Base-by-base conservation (phyloP, 2,888 invertebrate genomes). In the Zygothrica quintamaculata region DNA sequence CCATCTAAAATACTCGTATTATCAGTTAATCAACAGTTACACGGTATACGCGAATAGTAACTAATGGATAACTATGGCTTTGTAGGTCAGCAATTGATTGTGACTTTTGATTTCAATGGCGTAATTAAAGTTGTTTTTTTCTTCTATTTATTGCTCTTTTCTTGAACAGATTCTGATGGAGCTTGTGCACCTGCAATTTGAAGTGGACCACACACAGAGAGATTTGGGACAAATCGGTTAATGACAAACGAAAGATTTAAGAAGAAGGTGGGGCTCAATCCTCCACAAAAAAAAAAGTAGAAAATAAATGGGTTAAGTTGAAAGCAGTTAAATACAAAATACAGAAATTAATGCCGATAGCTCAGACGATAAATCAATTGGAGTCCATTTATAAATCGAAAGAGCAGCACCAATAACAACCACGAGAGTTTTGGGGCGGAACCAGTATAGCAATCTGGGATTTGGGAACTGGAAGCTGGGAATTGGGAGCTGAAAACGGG, bases 351-450 rank as follows among this genome's bases (percentile, higher is more conserved):
- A 57, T 47, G 57, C 66, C 55, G 59, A 60, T 61, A 67, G 65
- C 42, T 18, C 57, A 33, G 44, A 31, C 64, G 47, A 81, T 84
- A 77, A 77, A 84, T 84, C 81, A 80, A 74, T 68, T 57, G 53
- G 56, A 33, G 59, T 22, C 67, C 70, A 73, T 77, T 73, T 80
- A 80, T 79, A 84, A 76, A 76, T 79, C 79, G 74, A 67, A 46
- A 50, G 43, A 26, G 62, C 48, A 55, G n/a, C n/a, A 31, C 62
- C 48, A 55, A 43, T 39, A 57, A 40, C 1, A 50, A 22, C 64
- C 29, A 26, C 42, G 7, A 4, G 43, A 0, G 18, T 2, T 44
- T 36, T 37, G 26, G 71, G 75, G 72, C 53, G 75, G 55, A 75
- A 75, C 65, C 59, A 64, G 74, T 74, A 12, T n/a, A 13, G 18